phyloP scores from a whole-genome alignment of 1,140 invertebrate genomes.

The Drosophila orena region DNA sequence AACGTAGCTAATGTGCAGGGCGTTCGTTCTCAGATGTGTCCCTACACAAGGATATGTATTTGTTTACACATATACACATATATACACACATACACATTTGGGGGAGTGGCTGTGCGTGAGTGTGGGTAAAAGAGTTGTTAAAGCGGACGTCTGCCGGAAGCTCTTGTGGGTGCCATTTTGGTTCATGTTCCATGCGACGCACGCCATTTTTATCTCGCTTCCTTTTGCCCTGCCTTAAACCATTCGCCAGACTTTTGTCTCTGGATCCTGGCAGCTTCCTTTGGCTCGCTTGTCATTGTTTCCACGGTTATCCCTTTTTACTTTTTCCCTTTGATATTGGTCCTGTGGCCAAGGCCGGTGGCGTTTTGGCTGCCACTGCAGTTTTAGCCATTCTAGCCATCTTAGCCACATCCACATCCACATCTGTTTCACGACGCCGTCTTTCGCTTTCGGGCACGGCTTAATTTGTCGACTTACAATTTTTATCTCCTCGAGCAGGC shows the following conservation, averaged over 20 bases:
- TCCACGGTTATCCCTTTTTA: slow-evolving; percentile 32
- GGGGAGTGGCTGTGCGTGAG: slow-evolving; percentile 16
- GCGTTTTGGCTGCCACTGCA: slow-evolving; percentile 21
- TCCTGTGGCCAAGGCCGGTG: slow-evolving; percentile 29
- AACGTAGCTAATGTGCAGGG: slow-evolving; percentile 66
- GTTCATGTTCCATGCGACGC: slow-evolving; percentile 73
- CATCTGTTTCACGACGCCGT: slow-evolving; percentile 13
- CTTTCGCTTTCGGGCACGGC: slow-evolving; percentile 53
- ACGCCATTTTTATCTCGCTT: slow-evolving; percentile 73
- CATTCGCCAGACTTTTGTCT: slow-evolving; percentile 64
- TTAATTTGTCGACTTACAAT: slow-evolving; percentile 78
- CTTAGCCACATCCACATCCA: slow-evolving; percentile 6
- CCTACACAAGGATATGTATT: slow-evolving; percentile 4
- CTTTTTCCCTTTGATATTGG: slow-evolving; percentile 34
- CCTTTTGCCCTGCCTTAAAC: slow-evolving; percentile 57
- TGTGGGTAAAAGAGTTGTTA: slow-evolving; percentile 76
- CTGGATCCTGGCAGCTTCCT: slow-evolving; percentile 53
- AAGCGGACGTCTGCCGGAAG: slow-evolving; percentile 78
- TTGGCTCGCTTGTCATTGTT: slow-evolving; percentile 55
- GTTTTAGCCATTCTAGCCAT: slow-evolving; percentile 2
- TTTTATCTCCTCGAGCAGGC: slow-evolving; percentile 48
- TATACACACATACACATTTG: slow-evolving; percentile 15
- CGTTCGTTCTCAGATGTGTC: slow-evolving; percentile 51
- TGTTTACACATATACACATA: slow-evolving; percentile 3
- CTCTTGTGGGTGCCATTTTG: slow-evolving; percentile 80